phyloP scores from a whole-genome alignment of 2,797 vertebrate species.

The Platalea minor region DNA sequence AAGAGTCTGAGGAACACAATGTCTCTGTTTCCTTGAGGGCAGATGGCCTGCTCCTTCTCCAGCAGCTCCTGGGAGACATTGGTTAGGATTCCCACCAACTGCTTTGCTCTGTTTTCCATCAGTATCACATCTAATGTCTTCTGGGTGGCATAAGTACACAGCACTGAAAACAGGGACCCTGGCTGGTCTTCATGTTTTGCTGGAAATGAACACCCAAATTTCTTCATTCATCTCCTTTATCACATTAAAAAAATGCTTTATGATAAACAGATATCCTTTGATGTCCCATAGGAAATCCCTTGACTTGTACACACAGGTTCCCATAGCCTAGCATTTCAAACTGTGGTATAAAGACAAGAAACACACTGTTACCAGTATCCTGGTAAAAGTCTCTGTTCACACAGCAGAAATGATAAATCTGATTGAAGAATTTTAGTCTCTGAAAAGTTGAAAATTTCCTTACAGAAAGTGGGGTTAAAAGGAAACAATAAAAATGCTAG shows the following conservation, averaged over 20 bases:
- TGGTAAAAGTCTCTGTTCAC: background rate
- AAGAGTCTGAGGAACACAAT: background rate
- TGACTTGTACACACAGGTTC: background rate
- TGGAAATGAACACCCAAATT: background rate
- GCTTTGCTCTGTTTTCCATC: background rate
- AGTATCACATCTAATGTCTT: background rate
- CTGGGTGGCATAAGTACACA: background rate
- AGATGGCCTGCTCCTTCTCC: background rate
- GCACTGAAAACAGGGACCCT: background rate
- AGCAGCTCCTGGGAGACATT: background rate
- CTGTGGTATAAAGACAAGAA: background rate
- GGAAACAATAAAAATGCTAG: background rate
- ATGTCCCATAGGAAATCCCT: background rate
- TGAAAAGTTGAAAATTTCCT: background rate
- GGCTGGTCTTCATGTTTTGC: background rate
- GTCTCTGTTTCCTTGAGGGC: background rate
- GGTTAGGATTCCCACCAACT: background rate
- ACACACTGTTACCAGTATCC: background rate
- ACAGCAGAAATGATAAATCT: background rate
- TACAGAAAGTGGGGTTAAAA: background rate
- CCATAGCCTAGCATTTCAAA: background rate
- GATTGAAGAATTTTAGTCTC: background rate
- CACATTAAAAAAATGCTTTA: background rate
- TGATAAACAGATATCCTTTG: accelerated
- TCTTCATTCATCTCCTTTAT: background rate